A percentile compares a stretch with the other conserved stretches of the same genome.
phyloP scores from a whole-genome alignment of 2,888 invertebrate species.

The Drosophila fungiperda region DNA sequence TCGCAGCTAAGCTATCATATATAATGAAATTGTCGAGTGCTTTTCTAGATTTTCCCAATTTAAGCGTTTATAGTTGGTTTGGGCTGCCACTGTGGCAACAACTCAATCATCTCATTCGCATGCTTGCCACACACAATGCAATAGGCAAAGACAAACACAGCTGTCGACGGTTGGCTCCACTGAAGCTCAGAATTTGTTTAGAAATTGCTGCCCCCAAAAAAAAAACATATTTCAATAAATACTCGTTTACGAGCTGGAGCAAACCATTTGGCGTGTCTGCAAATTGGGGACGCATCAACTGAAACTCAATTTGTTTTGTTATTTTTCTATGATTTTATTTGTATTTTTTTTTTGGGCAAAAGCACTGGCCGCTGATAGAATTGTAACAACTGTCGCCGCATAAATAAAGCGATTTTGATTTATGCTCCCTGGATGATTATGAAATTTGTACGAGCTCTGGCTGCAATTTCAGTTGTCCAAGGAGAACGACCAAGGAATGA shows the following conservation, averaged over 20 bases:
- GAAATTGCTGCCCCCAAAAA: slow-evolving; percentile 64
- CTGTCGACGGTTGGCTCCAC: slow-evolving; percentile 50
- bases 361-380: slow-evolving; percentile 71
- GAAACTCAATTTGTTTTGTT: slow-evolving; percentile 71
- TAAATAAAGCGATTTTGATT: slow-evolving; percentile 79
- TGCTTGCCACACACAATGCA: slow-evolving; percentile 28
- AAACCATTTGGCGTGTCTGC: slow-evolving; percentile 61
- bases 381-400: slow-evolving; percentile 80
- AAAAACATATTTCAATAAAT: slow-evolving; percentile 68
- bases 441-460: slow-evolving; percentile 66
- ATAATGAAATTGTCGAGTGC: slow-evolving; percentile 33
- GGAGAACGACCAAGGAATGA: slow-evolving; percentile 16
- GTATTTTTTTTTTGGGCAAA: slow-evolving; percentile 36
- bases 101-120: slow-evolving; percentile 22
- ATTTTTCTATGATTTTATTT: slow-evolving; percentile 11
- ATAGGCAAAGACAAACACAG: slow-evolving; percentile 61
- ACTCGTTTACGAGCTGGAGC: slow-evolving; percentile 48
- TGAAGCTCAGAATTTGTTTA: slow-evolving; percentile 64
- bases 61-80: not conserved
- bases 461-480: slow-evolving; percentile 22
- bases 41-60: slow-evolving; percentile 14
- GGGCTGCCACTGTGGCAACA: slow-evolving; percentile 6
- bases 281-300: slow-evolving; percentile 67
- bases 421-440: slow-evolving; percentile 71
- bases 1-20: slow-evolving; percentile 11